Evolutionary conservation across 2,888 invertebrate species (phyloP).

Genomic region (Hanleya hanleyi): DNA sequence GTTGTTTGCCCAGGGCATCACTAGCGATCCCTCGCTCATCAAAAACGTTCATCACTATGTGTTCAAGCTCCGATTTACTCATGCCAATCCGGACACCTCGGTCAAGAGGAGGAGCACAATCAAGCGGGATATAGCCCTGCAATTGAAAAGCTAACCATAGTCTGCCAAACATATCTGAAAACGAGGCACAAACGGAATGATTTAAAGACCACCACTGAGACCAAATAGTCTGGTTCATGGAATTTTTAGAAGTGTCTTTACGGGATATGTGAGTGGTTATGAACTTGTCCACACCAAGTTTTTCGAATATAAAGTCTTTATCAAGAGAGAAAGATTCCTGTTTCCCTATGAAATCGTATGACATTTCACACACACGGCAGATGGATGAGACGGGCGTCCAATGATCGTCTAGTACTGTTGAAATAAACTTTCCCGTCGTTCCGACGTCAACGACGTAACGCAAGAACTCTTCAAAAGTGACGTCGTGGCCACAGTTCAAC

Average conservation of each 20-base stretch:
- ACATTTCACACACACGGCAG: conserved; percentile 47
- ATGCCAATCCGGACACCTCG: too few species aligned
- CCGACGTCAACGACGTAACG: conserved; percentile 22
- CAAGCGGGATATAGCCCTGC: neutral
- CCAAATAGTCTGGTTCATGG: neutral
- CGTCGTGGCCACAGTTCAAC: conserved; percentile 43
- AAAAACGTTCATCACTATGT: too few species aligned
- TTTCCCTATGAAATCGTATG: conserved; percentile 39
- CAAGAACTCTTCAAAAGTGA: conserved; percentile 50
- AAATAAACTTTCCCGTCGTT: neutral
- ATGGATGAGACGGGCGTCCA: conserved; percentile 44
- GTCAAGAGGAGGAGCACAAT: too few species aligned
- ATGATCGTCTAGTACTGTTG: conserved; percentile 39
- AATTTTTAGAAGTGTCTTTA: neutral
- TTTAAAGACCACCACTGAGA: neutral
- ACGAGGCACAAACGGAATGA: neutral
- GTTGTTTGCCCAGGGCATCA: too few species aligned
- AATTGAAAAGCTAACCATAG: conserved; percentile 1
- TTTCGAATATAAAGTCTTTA: conserved; percentile 31
- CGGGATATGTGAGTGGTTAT: neutral
- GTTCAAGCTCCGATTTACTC: too few species aligned
- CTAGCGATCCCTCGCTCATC: too few species aligned
- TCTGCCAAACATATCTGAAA: neutral
- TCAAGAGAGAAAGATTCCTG: conserved; percentile 47
- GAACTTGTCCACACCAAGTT: neutral